A percentile compares a stretch with the other conserved stretches of the same genome.
These are phyloP conservation scores for Watsonalla cultraria DNA, from an alignment of 2,888 invertebrate genomes.

Conservation along the genomic window DNA sequence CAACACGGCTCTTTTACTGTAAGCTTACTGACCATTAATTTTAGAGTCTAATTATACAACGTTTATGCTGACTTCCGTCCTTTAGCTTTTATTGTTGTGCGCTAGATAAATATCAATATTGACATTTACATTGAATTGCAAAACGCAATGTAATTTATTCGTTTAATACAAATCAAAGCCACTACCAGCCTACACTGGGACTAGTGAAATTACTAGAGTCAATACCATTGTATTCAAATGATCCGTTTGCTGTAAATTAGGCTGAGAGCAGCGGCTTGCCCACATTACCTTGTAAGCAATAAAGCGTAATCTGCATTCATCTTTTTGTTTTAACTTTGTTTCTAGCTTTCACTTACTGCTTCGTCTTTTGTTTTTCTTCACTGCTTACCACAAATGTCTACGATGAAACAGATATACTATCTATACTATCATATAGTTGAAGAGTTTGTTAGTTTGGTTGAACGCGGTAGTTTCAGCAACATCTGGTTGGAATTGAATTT, in stretches of 20 bases:
- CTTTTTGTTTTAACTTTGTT: neutral
- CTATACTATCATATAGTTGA: no score
- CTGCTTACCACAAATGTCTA: no score
- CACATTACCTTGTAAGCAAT: neutral
- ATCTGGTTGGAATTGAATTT: no score
- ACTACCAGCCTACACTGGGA: neutral
- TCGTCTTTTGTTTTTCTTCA: neutral
- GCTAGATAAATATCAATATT: no score
- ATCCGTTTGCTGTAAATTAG: neutral
- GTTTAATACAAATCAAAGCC: neutral
- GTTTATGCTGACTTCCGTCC: no score
- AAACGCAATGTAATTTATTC: neutral
- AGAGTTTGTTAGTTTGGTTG: no score
- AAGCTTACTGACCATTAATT: no score
- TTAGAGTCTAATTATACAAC: no score
- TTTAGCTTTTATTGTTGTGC: no score
- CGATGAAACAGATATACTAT: no score
- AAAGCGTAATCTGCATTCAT: neutral
- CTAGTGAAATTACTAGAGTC: neutral
- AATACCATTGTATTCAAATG: conserved; percentile 1
- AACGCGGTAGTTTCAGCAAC: no score
- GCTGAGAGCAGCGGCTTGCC: neutral
- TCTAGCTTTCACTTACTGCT: neutral
- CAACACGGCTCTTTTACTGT: no score
- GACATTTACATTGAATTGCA: neutral